Evolutionary conservation across 2,113 vertebrate genomes (phyloP), one percentile per base, ranked within the genome.

Genomic region (Poecilia latipinna): DNA sequence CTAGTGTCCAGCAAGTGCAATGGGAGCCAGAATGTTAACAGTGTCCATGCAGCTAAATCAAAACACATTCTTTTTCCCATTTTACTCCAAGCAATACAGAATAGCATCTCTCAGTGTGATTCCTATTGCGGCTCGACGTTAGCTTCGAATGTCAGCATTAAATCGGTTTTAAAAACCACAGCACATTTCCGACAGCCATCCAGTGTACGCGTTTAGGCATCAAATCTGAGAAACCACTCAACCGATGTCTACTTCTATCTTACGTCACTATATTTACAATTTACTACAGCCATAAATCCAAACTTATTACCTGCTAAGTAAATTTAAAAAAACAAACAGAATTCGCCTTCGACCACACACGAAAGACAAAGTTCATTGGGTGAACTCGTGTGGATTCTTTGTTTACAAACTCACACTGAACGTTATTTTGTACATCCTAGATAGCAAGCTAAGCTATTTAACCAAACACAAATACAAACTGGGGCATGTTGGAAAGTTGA

Each of bases 321-420:
- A 62, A 37, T 35, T 35, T 42, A 62, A 42, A 15, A 4, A 42
- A 44, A 44, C 0, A 74, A 71, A 17, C 24, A 37, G 13, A 7
- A 7, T 1, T 60, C 26, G 8, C 33, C 26, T 1, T 4, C 17
- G 31, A 19, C 65, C 33, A 5, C 26, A 32, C 60, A 4, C 31
- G 8, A n/a, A n/a, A 6, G 7, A 62, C 4, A 12, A 3, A 39
- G 39, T 19, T 10, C 31, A 65, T 17, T 1, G 15, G 31, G 8
- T 74, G 19, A 65, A 64, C 39, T 42, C 67, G 3, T 12, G 6
- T 28, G 26, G 78, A 86, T 68, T 10, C 61, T 64, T 8, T 88
- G 82, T 93, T 91, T 89, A 89, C 82, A 86, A 86, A 83, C 68
- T 88, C 77, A 78, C 68, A 86, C 77, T 79, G 13, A 42, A 10